Conservation (phyloP, 1,140 invertebrate species). For the Sipha flava region DNA sequence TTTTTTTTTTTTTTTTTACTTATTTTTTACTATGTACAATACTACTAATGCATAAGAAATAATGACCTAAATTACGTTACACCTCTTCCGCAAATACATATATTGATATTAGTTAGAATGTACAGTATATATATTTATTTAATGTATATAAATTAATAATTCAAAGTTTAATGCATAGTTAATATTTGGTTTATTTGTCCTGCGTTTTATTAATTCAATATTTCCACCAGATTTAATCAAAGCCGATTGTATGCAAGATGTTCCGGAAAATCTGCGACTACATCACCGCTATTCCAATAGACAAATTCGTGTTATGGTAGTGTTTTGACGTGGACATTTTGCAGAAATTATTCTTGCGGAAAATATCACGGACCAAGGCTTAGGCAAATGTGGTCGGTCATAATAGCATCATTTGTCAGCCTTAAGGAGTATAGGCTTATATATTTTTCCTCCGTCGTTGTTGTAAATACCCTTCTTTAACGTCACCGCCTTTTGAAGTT, state of each 20-base stretch:
- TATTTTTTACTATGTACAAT: too few relatives aligned
- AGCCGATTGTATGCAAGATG: background rate
- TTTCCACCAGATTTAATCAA: background rate
- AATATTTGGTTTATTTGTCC: too few relatives aligned
- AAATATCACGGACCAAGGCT: background rate
- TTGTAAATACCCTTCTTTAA: background rate
- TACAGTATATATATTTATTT: too few relatives aligned
- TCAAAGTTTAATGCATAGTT: too few relatives aligned
- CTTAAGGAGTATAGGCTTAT: conserved; percentile 20
- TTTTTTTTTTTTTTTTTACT: too few relatives aligned
- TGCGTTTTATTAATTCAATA: too few relatives aligned
- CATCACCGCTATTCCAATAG: background rate
- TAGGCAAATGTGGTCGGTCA: conserved; percentile 3
- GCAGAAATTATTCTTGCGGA: background rate
- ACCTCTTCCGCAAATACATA: too few relatives aligned
- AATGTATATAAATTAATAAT: too few relatives aligned
- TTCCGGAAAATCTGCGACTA: background rate
- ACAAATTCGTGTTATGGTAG: background rate
- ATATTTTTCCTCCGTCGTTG: background rate
- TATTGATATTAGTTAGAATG: too few relatives aligned
- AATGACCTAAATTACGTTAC: too few relatives aligned
- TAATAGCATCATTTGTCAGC: conserved; percentile 22
- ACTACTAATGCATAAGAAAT: too few relatives aligned
- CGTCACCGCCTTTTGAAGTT: background rate
- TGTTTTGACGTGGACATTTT: conserved; percentile 9